Conservation (phyloP, 2,888 invertebrate species). For the Pseudeuparius sepicola region DNA sequence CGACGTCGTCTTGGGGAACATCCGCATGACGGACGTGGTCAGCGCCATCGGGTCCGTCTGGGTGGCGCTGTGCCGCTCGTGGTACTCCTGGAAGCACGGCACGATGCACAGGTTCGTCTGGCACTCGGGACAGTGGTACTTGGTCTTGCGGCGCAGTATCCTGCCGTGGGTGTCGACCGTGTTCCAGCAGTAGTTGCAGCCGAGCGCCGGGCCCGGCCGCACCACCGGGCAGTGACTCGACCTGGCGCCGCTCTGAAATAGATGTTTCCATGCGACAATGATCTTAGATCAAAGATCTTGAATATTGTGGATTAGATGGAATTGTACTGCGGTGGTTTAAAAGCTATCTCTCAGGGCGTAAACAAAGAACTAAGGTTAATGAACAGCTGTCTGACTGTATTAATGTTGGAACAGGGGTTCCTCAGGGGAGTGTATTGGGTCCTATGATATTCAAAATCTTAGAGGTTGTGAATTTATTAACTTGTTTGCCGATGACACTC, state of each 20-base stretch:
- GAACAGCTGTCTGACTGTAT: too few relatives aligned
- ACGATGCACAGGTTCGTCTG: conserved; percentile 83
- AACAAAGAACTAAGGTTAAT: too few relatives aligned
- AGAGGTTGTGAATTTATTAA: too few relatives aligned
- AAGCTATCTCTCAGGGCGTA: too few relatives aligned
- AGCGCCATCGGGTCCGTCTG: conserved; percentile 34
- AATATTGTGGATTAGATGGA: too few relatives aligned
- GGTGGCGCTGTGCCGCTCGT: conserved; percentile 47
- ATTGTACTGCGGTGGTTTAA: too few relatives aligned
- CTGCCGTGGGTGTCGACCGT: conserved; percentile 75
- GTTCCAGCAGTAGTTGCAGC: conserved; percentile 88
- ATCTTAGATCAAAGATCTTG: too few relatives aligned
- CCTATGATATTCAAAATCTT: too few relatives aligned
- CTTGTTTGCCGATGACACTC: too few relatives aligned
- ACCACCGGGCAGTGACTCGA: conserved; percentile 78
- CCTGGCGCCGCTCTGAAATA: conserved; percentile 40
- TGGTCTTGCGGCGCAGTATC: conserved; percentile 75
- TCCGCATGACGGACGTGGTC: conserved; percentile 34
- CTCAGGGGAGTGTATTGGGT: too few relatives aligned
- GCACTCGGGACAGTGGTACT: conserved; percentile 85
- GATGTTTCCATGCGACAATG: too few relatives aligned
- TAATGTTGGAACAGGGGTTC: too few relatives aligned
- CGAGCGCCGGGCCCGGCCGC: conserved; percentile 72
- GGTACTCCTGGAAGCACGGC: conserved; percentile 80
- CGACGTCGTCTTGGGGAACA: conserved; percentile 40